phyloP scores from a whole-genome alignment of 2,888 invertebrate species.

The Scaptomyza reducta region DNA sequence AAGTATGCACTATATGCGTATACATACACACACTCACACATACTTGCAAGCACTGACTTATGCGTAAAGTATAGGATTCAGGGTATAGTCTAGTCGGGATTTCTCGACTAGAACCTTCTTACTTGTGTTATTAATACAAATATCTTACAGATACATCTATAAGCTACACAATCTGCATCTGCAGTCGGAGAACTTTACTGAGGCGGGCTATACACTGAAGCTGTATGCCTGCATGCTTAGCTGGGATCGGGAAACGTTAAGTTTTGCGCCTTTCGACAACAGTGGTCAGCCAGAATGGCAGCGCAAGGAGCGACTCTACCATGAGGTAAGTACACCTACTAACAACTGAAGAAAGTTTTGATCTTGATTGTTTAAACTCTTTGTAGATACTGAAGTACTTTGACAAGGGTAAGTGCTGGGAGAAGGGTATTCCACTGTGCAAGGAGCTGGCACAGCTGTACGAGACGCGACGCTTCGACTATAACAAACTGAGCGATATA shows the following conservation, averaged over 20 bases:
- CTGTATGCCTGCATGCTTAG: constrained; percentile 95
- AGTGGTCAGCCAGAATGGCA: constrained; percentile 94
- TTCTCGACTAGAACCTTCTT: too few species aligned
- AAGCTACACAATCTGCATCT: constrained; percentile 96
- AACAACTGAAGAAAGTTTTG: neutral
- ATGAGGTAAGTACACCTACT: constrained; percentile 84
- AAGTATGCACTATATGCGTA: too few species aligned
- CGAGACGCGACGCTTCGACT: constrained; percentile 94
- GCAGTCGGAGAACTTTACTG: constrained; percentile 95
- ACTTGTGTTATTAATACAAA: neutral
- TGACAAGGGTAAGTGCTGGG: constrained; percentile 98
- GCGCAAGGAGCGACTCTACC: constrained; percentile 94
- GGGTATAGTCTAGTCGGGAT: too few species aligned
- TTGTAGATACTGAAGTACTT: constrained; percentile 93
- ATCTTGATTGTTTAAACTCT: neutral
- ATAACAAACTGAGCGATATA: constrained; percentile 93
- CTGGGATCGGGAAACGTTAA: constrained; percentile 89
- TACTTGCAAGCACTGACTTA: too few species aligned
- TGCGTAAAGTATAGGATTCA: too few species aligned
- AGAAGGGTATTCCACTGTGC: constrained; percentile 95
- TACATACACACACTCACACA: too few species aligned
- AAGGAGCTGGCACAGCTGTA: constrained; percentile 95
- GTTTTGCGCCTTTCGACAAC: constrained; percentile 87
- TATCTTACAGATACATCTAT: constrained; percentile 90
- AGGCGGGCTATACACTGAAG: constrained; percentile 97